Conservation (phyloP, 2,888 invertebrate genomes). For the Orthosia gothica region DNA sequence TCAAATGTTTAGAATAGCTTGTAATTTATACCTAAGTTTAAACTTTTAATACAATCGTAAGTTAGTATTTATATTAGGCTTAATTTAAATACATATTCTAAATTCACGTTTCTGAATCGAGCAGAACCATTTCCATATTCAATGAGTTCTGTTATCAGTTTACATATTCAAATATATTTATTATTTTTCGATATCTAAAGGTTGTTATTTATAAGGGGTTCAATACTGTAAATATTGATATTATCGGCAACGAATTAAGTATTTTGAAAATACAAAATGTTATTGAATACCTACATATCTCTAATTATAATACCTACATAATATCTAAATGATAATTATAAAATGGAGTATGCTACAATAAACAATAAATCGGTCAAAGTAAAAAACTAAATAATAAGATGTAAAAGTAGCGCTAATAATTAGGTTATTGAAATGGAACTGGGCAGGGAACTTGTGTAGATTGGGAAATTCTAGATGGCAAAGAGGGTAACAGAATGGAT, state of each 20-base stretch:
- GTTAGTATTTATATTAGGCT: neutral
- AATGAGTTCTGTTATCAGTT: constrained; percentile 39
- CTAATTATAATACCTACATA: too few species aligned
- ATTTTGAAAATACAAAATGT: neutral
- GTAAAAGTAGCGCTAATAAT: too few species aligned
- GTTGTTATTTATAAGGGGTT: constrained; percentile 19
- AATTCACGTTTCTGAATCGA: constrained; percentile 16
- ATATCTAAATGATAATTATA: too few species aligned
- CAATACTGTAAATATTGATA: constrained; percentile 3
- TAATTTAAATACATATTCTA: constrained; percentile 10
- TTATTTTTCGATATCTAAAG: constrained; percentile 4
- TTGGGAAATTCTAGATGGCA: too few species aligned
- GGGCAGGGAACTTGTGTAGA: too few species aligned
- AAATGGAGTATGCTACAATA: too few species aligned
- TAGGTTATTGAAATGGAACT: too few species aligned
- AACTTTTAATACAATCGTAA: constrained; percentile 5
- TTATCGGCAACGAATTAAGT: neutral
- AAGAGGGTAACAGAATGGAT: too few species aligned
- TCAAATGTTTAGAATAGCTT: neutral
- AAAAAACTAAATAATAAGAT: too few species aligned
- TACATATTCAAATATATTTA: constrained; percentile 13
- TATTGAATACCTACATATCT: neutral
- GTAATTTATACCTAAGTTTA: neutral
- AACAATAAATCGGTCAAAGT: too few species aligned
- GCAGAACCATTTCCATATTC: constrained; percentile 27